phyloP scores from a whole-genome alignment of 2,797 vertebrate genomes.

The Intellagama lesueurii region DNA sequence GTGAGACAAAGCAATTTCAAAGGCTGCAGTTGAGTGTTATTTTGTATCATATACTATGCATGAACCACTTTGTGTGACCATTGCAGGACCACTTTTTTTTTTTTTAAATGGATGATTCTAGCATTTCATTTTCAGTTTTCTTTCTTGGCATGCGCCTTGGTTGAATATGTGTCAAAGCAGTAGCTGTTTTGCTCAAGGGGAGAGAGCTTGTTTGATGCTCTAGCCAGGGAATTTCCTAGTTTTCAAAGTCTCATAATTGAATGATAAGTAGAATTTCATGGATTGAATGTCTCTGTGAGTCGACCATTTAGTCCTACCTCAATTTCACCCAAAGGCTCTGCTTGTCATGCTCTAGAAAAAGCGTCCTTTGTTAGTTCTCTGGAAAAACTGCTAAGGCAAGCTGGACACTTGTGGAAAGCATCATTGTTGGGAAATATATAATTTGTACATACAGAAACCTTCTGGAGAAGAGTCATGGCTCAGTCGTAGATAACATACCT shows the following conservation, averaged over 20 bases:
- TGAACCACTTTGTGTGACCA: constrained; percentile 37
- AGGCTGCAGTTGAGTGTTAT: background rate
- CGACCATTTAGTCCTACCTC: constrained; percentile 20
- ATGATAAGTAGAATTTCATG: constrained; percentile 33
- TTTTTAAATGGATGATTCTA: constrained; percentile 14
- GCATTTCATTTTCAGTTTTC: constrained; percentile 13
- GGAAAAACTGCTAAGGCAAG: background rate
- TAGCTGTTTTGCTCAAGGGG: constrained; percentile 31
- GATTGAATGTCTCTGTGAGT: constrained; percentile 35
- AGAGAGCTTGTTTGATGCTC: constrained; percentile 46
- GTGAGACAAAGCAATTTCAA: constrained; percentile 41
- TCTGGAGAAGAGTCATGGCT: background rate
- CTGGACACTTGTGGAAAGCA: background rate
- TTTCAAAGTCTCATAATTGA: constrained; percentile 41
- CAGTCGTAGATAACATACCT: too few relatives aligned
- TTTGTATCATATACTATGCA: constrained; percentile 48
- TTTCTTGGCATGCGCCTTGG: constrained; percentile 40
- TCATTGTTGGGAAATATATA: too few relatives aligned
- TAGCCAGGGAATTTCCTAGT: constrained; percentile 54
- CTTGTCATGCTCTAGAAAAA: constrained; percentile 46
- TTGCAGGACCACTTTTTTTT: background rate
- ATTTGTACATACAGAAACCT: too few relatives aligned
- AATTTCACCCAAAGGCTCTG: constrained; percentile 34
- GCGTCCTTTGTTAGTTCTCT: background rate
- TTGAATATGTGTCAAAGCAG: constrained; percentile 5